These are phyloP conservation scores for Salpingus planirostris DNA, from an alignment of 2,888 invertebrate genomes.

Conservation along the genomic window DNA sequence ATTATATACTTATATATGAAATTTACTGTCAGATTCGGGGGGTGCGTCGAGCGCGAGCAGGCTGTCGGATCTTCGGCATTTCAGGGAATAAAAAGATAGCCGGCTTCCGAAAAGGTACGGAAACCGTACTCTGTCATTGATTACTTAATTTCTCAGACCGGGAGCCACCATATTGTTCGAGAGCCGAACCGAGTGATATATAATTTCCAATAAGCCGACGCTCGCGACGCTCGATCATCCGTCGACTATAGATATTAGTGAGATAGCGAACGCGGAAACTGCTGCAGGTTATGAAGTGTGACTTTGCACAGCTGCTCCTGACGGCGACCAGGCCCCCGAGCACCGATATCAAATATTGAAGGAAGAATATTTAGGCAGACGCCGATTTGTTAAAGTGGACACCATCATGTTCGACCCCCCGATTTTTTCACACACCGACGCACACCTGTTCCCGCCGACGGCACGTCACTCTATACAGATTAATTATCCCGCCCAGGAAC, in stretches of 20 bases:
- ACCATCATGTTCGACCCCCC: too few relatives aligned
- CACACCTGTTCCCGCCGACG: too few relatives aligned
- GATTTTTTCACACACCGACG: too few relatives aligned
- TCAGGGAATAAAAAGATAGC: too few relatives aligned
- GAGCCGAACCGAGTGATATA: too few relatives aligned
- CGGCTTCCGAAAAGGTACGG: too few relatives aligned
- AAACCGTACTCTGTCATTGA: slow-evolving; percentile 12
- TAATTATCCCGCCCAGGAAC: too few relatives aligned
- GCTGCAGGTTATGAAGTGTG: slow-evolving; percentile 39
- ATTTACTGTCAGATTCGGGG: background rate
- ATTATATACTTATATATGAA: slow-evolving; percentile 36
- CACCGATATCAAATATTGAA: slow-evolving; percentile 42
- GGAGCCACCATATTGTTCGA: slow-evolving; percentile 8
- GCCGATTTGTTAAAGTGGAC: slow-evolving; percentile 11
- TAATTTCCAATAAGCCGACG: slow-evolving; percentile 29
- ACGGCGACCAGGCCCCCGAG: slow-evolving; percentile 32
- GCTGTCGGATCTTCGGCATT: too few relatives aligned
- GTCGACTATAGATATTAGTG: slow-evolving; percentile 30
- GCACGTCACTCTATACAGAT: too few relatives aligned
- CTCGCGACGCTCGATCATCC: slow-evolving; percentile 27
- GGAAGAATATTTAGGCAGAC: slow-evolving; percentile 26
- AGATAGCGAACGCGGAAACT: slow-evolving; percentile 21
- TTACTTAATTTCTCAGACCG: slow-evolving; percentile 15
- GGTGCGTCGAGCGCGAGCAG: too few relatives aligned
- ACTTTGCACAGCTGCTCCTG: slow-evolving; percentile 38